A percentile compares a stretch with the other conserved stretches of the same genome.
phyloP scores from a whole-genome alignment of 2,113 vertebrate species.

The Fregetta grallaria region DNA sequence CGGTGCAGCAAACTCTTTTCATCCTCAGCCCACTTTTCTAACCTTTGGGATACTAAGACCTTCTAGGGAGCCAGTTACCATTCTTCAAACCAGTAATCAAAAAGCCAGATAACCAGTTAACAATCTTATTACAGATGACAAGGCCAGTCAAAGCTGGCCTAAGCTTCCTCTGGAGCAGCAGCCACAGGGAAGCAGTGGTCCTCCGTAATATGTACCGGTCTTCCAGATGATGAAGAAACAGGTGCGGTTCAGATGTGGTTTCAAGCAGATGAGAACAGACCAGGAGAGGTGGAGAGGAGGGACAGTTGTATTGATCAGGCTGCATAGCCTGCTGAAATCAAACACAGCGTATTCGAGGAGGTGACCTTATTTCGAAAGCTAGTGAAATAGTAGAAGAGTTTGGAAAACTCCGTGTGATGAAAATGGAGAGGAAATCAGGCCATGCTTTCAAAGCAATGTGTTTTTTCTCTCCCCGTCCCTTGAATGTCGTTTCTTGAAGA shows the following conservation, averaged over 20 bases:
- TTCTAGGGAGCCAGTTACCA: background rate
- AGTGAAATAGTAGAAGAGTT: background rate
- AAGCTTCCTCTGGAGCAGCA: background rate
- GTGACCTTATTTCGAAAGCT: background rate
- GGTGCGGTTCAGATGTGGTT: background rate
- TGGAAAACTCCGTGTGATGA: background rate
- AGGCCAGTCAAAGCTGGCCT: background rate
- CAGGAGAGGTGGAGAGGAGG: background rate
- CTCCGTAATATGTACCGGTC: background rate
- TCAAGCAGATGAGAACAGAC: background rate
- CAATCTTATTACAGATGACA: background rate
- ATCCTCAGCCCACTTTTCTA: background rate
- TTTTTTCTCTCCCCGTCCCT: background rate
- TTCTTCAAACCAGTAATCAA: background rate
- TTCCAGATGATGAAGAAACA: background rate
- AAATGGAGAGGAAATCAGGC: background rate
- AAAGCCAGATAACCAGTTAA: background rate
- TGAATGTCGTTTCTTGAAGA: background rate
- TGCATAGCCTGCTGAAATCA: background rate
- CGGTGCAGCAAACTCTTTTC: accelerated
- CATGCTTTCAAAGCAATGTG: background rate
- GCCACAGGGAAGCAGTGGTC: background rate
- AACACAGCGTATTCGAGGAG: background rate
- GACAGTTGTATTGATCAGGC: background rate
- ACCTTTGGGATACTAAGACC: background rate